Evolutionary conservation across 2,113 vertebrate species (phyloP), one percentile per base, ranked within the genome.

Genomic region (Oryzias melastigma): DNA sequence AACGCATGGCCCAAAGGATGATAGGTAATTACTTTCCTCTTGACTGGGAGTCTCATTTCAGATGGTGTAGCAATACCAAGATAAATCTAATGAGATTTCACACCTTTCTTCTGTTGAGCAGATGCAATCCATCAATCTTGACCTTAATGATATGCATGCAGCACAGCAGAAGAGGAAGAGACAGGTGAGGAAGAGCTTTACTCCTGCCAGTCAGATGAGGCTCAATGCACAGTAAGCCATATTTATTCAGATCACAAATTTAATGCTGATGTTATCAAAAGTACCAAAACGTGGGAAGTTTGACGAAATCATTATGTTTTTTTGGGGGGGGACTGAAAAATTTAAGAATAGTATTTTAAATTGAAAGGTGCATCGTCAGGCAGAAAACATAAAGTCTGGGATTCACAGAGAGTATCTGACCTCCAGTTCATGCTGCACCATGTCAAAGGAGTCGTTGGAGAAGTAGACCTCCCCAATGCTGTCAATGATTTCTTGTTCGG

Each of bases 401-500:
- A 0, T 14, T 60, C 45, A 60, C 35, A 49, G 14, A 20, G 15
- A 42, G 19, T 12, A 0, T 63, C 93, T 93, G 89, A 99, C 97
- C 95, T 98, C 94, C 76, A 99, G 92, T 47, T 99, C 97, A 57
- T 96, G 94, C 75, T 94, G 93, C 81, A 96, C 95, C 92, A 98
- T 94, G 90, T 99, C 97, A 73, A 95, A 96, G 58, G 96, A 96
- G 89, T 99, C 97, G 45, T 45, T 92, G 43, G 95, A 97, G 90
- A 95, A 99, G 91, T 98, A 99, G 48, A 99, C 90, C 83, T 99
- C 94, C 85, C 97, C 95, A 55, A 99, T 96, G 83, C 95, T 95
- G 84, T 97, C 93, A 69, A 99, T 98, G 86, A 98, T 92, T 88
- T 99, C 96, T 84, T 98, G 97, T 81, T 99, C 94, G 7, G 92